Conservation (phyloP, 2,797 vertebrate species). For the Paguma larvata region DNA sequence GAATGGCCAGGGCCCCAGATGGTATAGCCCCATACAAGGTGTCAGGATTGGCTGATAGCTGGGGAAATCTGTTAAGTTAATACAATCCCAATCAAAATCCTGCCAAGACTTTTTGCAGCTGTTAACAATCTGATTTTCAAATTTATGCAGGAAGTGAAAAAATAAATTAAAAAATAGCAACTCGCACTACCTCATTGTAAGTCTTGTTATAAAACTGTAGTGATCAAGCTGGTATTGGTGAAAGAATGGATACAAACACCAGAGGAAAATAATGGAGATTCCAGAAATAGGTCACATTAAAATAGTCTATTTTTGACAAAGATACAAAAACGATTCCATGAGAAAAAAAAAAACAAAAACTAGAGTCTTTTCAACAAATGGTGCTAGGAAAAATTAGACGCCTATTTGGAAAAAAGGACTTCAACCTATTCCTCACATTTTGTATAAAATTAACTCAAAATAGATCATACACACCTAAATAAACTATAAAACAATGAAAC, state of each 20-base stretch:
- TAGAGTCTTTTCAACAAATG: not conserved
- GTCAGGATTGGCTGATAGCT: not conserved
- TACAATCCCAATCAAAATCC: not conserved
- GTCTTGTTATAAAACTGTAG: not conserved
- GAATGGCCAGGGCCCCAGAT: not conserved
- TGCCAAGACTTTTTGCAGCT: not conserved
- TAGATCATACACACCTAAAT: not conserved
- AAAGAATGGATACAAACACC: not conserved
- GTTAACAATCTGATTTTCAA: not conserved
- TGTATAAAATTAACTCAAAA: conserved; percentile 13
- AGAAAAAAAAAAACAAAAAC: not conserved
- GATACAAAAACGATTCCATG: not conserved
- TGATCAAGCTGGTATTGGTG: not conserved
- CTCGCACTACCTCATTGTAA: not conserved
- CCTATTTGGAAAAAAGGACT: not conserved
- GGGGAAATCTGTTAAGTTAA: not conserved
- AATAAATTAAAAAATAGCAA: not conserved
- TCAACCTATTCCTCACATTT: not conserved
- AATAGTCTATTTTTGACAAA: not conserved
- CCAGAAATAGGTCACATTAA: not conserved
- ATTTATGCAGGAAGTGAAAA: not conserved
- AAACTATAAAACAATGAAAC: not conserved
- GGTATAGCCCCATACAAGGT: not conserved
- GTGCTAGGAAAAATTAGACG: not conserved
- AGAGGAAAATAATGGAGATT: not conserved